These are phyloP conservation scores for Vimba vimba DNA, from an alignment of 2,113 vertebrate species.

Conservation along the genomic window DNA sequence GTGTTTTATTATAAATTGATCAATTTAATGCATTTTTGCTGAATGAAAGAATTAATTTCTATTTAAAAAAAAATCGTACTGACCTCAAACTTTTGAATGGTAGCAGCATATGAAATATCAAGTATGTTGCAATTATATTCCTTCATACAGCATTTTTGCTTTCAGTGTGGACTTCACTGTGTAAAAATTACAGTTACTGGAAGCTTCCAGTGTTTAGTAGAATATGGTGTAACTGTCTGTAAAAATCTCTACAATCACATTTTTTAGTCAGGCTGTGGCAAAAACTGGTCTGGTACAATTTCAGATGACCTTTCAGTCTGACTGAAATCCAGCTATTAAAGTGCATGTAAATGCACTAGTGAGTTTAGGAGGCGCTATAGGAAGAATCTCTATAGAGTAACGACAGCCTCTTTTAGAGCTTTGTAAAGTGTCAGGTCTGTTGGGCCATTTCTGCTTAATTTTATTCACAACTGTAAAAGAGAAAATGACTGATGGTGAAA, in stretches of 20 bases:
- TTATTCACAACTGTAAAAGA: background rate
- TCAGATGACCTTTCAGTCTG: background rate
- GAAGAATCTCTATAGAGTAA: background rate
- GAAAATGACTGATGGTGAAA: conserved; percentile 57
- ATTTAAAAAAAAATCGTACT: background rate
- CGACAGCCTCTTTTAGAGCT: background rate
- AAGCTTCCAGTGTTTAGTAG: background rate
- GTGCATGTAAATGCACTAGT: background rate
- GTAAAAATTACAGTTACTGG: background rate
- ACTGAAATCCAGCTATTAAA: background rate
- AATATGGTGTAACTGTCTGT: background rate
- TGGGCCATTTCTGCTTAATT: background rate
- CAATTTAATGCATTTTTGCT: background rate
- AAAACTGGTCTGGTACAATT: background rate
- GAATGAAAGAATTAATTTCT: background rate
- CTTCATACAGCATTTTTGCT: background rate
- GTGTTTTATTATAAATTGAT: background rate
- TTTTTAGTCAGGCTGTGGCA: background rate
- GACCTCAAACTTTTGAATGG: background rate
- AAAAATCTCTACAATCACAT: background rate
- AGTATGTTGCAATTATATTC: background rate
- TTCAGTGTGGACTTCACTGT: background rate
- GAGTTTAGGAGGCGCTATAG: background rate
- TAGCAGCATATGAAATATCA: background rate
- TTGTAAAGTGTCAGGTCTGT: background rate